Evolutionary conservation across 2,888 invertebrate species (phyloP), one percentile per base, ranked within the genome.

Genomic region (Spilosoma lubricipeda): DNA sequence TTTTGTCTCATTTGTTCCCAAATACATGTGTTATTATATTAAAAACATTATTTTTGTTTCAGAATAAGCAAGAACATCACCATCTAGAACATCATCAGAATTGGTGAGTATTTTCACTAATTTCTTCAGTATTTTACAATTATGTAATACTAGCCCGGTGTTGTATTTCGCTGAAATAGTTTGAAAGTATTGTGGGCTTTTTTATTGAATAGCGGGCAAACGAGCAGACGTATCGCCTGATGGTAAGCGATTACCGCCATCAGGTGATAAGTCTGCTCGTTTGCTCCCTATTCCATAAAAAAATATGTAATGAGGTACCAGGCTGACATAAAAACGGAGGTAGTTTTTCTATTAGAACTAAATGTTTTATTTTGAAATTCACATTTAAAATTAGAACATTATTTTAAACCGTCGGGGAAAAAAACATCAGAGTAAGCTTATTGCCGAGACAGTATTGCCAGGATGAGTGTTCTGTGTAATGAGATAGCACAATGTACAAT

Each of bases 391-490:
- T 27, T 59, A 59, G 59, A 30, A 63, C 30, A 11, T 63, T 7
- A 63, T 27, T 63, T 15, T 30, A 7, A 63, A 18, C 18, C 1
- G 5, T 7, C 30, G 5, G 30, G 18, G 18, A 63, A 30, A 63
- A 15, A 18, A 63, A 15, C 15, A 15, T 18, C n/a, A n/a, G 1
- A 23, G 9, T 0, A 23, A 23, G 11, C n/a, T 56, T 56, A 56
- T 11, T 23, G 9, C n/a, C 52, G 3, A 45, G 15, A 30, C 72
- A 45, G 65, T 67, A 63, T 42, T 56, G 59, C 71, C 67, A 72
- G 72, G 67, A 78, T 81, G 78, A 81, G 84, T 74, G n/a, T 70
- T 72, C 75, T 39, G 70, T 68, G 74, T 84, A 81, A 85, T 82
- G 78, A 79, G 74, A 72, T 52, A 75, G 77, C 77, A 75, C 80